Conservation (phyloP, 2,888 invertebrate genomes). For the Acleris holmiana region DNA sequence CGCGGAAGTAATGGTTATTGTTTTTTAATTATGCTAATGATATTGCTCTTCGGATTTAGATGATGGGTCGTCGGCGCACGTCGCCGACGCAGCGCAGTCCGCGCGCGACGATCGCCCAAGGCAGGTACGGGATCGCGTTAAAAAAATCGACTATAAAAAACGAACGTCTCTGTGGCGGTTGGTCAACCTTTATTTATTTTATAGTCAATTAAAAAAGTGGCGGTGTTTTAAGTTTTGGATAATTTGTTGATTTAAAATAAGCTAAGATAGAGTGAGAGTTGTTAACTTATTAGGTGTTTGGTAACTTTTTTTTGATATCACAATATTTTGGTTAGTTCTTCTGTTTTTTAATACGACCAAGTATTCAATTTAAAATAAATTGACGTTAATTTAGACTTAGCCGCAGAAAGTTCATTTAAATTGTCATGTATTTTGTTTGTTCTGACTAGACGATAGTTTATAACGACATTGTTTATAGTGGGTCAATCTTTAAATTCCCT, state of each 20-base stretch:
- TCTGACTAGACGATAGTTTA: no score
- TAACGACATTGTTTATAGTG: no score
- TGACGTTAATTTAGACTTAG: no score
- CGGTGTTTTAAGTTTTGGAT: neutral
- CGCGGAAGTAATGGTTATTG: conserved; percentile 15
- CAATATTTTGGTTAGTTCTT: neutral
- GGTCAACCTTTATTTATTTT: no score
- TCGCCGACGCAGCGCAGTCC: conserved; percentile 29
- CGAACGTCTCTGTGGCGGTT: no score
- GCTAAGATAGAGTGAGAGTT: neutral
- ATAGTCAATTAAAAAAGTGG: neutral
- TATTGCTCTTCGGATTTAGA: conserved; percentile 17
- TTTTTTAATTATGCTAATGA: conserved; percentile 28
- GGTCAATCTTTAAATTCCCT: no score
- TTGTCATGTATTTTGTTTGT: no score
- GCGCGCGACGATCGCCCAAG: conserved; percentile 26
- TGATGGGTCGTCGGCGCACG: conserved; percentile 22
- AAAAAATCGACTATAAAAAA: conserved; percentile 1
- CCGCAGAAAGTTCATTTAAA: no score
- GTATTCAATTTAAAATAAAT: no score
- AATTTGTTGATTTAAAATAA: no score
- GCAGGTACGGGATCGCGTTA: conserved; percentile 10
- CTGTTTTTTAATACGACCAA: no score
- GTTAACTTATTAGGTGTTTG: neutral
- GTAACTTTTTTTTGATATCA: neutral